phyloP scores from a whole-genome alignment of 2,797 vertebrate species.

The Siniperca undulata region DNA sequence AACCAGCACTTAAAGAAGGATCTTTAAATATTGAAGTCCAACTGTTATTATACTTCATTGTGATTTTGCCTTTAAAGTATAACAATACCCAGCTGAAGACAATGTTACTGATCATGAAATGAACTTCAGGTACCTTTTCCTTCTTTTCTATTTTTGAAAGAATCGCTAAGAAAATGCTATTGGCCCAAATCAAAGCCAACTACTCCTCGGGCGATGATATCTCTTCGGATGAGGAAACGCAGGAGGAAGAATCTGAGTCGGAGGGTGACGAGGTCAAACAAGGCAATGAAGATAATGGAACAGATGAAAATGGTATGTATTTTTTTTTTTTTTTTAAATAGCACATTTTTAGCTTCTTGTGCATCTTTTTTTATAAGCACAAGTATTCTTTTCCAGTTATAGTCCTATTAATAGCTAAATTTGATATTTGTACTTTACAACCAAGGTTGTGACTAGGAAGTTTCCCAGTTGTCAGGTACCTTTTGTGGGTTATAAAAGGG shows the following conservation, averaged over 20 bases:
- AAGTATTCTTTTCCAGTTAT: neutral
- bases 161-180: slow-evolving; percentile 99
- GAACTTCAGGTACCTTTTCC: slow-evolving; percentile 78
- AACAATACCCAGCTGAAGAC: slow-evolving; percentile 45
- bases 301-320: slow-evolving; percentile 80
- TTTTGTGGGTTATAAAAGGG: neutral
- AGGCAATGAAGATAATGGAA: slow-evolving; percentile 62
- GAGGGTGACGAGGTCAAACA: slow-evolving; percentile 58
- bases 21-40: slow-evolving; percentile 3
- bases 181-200: slow-evolving; percentile 98
- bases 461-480: neutral
- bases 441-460: neutral
- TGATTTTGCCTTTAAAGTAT: slow-evolving; percentile 1
- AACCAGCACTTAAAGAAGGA: neutral
- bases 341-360: slow-evolving; percentile 29
- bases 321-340: neutral
- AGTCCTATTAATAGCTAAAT: neutral
- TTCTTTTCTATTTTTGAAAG: slow-evolving; percentile 88
- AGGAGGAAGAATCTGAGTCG: slow-evolving; percentile 73
- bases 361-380: slow-evolving; percentile 33
- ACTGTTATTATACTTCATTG: neutral
- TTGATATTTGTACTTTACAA: neutral
- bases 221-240: slow-evolving; percentile 89
- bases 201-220: slow-evolving; percentile 90
- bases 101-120: slow-evolving; percentile 68